These are phyloP conservation scores for Hipposideros armiger DNA, from an alignment of 2,113 vertebrate species.

Conservation along the genomic window DNA sequence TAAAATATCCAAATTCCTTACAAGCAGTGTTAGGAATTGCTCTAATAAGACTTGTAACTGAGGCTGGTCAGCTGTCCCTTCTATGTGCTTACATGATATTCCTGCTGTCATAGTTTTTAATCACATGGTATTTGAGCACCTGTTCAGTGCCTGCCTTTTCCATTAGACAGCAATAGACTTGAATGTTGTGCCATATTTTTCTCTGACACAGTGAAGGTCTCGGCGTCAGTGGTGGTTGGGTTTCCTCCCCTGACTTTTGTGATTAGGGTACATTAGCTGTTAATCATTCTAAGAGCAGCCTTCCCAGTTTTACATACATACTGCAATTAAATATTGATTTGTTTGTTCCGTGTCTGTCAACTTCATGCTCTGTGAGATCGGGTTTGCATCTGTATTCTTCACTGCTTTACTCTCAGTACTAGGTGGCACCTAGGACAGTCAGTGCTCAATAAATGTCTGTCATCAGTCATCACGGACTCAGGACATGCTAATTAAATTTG, in stretches of 20 bases:
- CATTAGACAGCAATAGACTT: background rate
- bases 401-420: background rate
- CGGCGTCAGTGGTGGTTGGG: background rate
- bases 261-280: background rate
- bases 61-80: background rate
- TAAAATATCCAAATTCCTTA: background rate
- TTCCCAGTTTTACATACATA: background rate
- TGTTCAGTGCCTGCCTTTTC: background rate
- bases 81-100: background rate
- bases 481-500: background rate
- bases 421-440: background rate
- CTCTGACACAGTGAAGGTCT: background rate
- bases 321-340: background rate
- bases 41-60: background rate
- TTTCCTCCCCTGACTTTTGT: background rate
- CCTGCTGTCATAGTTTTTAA: background rate
- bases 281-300: background rate
- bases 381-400: background rate
- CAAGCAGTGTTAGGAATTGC: background rate
- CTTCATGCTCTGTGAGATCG: background rate
- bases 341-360: background rate
- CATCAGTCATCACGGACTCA: background rate
- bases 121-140: too few relatives aligned
- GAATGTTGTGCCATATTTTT: background rate
- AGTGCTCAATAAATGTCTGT: background rate